Conservation (phyloP, 2,797 vertebrate genomes). For the Gephyroberyx darwinii region DNA sequence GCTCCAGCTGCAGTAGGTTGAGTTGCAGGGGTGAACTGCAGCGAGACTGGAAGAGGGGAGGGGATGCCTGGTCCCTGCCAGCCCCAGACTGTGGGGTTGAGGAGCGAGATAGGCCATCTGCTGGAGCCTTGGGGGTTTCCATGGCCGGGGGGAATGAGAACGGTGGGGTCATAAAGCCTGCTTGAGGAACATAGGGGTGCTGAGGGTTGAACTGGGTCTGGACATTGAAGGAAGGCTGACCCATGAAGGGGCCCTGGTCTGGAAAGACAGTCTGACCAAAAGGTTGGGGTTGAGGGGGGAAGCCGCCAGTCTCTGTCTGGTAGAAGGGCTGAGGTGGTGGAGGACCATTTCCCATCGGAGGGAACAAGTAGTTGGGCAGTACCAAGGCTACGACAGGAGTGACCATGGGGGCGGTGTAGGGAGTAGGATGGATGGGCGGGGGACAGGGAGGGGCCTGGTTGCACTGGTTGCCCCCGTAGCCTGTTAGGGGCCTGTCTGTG, state of each 20-base stretch:
- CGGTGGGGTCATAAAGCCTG: slow-evolving; percentile 62
- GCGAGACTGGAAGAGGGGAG: slow-evolving; percentile 89
- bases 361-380: slow-evolving; percentile 87
- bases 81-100: slow-evolving; percentile 81
- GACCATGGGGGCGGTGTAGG: slow-evolving; percentile 82
- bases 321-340: slow-evolving; percentile 58
- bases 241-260: slow-evolving; percentile 70
- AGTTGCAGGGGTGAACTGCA: slow-evolving; percentile 94
- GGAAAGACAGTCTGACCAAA: slow-evolving; percentile 67
- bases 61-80: slow-evolving; percentile 79
- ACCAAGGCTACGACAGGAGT: slow-evolving; percentile 88
- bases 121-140: slow-evolving; percentile 70
- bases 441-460: slow-evolving; percentile 71
- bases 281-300: slow-evolving; percentile 50
- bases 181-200: slow-evolving; percentile 71
- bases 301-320: slow-evolving; percentile 47
- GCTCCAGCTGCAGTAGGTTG: slow-evolving; percentile 93
- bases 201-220: slow-evolving; percentile 75
- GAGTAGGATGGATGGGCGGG: slow-evolving; percentile 67
- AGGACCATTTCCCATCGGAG: slow-evolving; percentile 66
- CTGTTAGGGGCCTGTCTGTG: slow-evolving; percentile 66
- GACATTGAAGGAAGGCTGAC: slow-evolving; percentile 52
- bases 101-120: slow-evolving; percentile 78
- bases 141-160: slow-evolving; percentile 72
- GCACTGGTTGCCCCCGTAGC: slow-evolving; percentile 75